Evolutionary conservation across 2,797 vertebrate genomes (phyloP).

Genomic region (Fratercula arctica): DNA sequence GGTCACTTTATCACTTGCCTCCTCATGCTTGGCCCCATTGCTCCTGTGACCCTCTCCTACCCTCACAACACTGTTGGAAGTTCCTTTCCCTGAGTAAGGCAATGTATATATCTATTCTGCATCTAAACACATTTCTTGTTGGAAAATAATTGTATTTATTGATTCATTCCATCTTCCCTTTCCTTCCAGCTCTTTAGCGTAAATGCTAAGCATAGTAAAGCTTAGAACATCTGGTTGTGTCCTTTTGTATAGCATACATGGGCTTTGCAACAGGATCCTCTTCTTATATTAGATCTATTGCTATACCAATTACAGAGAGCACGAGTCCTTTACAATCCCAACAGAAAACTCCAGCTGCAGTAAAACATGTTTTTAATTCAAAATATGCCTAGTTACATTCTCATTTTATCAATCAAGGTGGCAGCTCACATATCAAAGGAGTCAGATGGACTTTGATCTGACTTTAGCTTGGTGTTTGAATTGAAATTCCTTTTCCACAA

Average conservation of each 20-base stretch:
- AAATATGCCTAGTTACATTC: background rate
- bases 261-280: background rate
- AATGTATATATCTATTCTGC: background rate
- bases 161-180: background rate
- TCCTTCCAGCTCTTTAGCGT: background rate
- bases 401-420: background rate
- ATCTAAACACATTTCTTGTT: background rate
- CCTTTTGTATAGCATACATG: background rate
- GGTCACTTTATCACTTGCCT: background rate
- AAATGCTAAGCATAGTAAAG: background rate
- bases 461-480: background rate
- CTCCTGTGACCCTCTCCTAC: background rate
- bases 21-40: fast-evolving
- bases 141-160: background rate
- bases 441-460: background rate
- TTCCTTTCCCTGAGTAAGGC: background rate
- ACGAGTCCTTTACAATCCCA: background rate
- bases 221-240: background rate
- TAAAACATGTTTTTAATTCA: background rate
- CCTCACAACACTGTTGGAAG: background rate
- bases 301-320: background rate
- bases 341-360: background rate
- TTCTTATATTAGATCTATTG: background rate
- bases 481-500: background rate
- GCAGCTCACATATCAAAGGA: fast-evolving